phyloP scores from a whole-genome alignment of 2,797 vertebrate genomes.

The Peromyscus aztecus region DNA sequence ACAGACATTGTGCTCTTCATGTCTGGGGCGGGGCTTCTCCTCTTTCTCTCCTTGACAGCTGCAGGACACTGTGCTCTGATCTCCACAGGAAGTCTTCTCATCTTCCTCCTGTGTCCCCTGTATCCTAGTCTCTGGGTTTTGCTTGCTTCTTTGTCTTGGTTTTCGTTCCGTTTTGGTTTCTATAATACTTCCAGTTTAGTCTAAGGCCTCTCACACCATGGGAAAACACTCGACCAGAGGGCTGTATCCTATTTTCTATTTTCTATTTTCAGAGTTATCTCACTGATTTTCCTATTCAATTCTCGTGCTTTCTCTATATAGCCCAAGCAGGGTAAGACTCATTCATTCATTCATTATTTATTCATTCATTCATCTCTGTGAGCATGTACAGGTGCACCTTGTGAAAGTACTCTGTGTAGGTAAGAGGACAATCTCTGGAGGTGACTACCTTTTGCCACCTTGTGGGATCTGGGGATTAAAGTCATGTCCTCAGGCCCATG shows the following conservation, averaged over 20 bases:
- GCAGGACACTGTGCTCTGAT: not conserved
- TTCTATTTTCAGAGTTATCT: not conserved
- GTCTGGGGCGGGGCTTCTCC: not conserved
- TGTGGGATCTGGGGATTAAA: not conserved
- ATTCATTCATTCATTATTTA: not conserved
- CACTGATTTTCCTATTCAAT: not conserved
- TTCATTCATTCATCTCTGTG: not conserved
- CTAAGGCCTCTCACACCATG: not conserved
- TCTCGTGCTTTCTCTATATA: not conserved
- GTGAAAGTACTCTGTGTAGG: not conserved
- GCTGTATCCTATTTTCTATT: not conserved
- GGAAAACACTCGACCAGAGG: not conserved
- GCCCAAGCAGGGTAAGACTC: not conserved
- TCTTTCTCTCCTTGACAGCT: not conserved
- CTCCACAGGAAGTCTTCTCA: not conserved
- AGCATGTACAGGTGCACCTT: not conserved
- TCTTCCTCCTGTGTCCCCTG: not conserved
- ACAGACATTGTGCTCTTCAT: not conserved
- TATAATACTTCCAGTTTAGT: not conserved
- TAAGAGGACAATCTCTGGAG: not conserved
- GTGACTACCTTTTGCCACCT: not conserved
- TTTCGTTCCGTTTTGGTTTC: not conserved
- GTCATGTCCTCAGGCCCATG: too few relatives aligned
- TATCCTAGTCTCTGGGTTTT: not conserved
- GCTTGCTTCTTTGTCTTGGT: not conserved